Base-by-base conservation (phyloP, 2,797 vertebrate genomes). In the Labroides dimidiatus region DNA sequence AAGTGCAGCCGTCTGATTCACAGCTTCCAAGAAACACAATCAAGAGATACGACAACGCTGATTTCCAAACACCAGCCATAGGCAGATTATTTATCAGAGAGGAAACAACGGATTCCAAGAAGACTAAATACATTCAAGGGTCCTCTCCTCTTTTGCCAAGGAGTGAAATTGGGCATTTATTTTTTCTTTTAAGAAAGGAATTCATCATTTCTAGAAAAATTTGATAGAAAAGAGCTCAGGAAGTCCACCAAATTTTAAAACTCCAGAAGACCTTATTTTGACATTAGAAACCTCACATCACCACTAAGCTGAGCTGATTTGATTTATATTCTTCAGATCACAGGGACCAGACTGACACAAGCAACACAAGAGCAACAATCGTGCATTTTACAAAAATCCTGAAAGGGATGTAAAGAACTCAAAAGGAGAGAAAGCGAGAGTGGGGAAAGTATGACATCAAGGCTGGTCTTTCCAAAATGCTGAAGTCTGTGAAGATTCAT, bases 381-480 rank as follows among this genome's bases (percentile, higher is more conserved):
- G 21, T 3, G 17, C 37, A 64, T 10, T 23, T 17, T 2, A 12
- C 44, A 21, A 48, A 27, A 56, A 39, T 16, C 20, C 47, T 49
- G 8, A 10, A 2, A 1, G 15, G 33, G 1, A 37, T 21, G 15
- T 23, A 14, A 6, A 12, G 13, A 45, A 11, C 8, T 8, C 5
- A 53, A 42, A 41, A 12, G 9, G 10, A 20, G 30, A 37, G 16
- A 59, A 44, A 51, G 14, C 1, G 0, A 63, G 19, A 21, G 1
- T 3, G 37, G 41, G 43, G 43, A 77, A 69, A 44, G 37, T 21
- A 10, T 72, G 45, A 68, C 50, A 42, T 79, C 53, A 78, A n/a
- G 1, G 0, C 10, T 60, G 80, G 82, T 54, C 43, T 84, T 86
- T 87, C 85, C 77, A 53, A 65, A n/a, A 52, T 75, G 66, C 70